A percentile compares a stretch with the other conserved stretches of the same genome.
Evolutionary conservation across 2,797 vertebrate genomes (phyloP).

Genomic region (Liasis olivaceus): DNA sequence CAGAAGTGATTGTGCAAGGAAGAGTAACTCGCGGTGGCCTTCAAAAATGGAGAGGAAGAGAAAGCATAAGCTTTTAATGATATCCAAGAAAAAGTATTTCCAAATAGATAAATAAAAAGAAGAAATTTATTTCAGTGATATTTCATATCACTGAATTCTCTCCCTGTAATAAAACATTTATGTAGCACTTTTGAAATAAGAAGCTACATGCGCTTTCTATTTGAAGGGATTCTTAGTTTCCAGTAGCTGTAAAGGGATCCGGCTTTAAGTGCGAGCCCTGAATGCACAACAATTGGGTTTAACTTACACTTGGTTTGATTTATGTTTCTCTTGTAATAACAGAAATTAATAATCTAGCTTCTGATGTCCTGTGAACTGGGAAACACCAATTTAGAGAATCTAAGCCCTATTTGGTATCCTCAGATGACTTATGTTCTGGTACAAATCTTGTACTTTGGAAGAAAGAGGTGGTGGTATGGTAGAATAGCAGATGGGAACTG

Average conservation of each 20-base stretch:
- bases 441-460: slow-evolving; percentile 36
- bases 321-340: slow-evolving; percentile 58
- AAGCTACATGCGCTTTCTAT: slow-evolving; percentile 60
- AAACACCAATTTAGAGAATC: slow-evolving; percentile 57
- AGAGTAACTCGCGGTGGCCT: slow-evolving; percentile 68
- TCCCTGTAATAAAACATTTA: slow-evolving; percentile 67
- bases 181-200: slow-evolving; percentile 68
- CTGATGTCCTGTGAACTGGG: slow-evolving; percentile 50
- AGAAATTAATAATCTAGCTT: slow-evolving; percentile 51
- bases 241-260: slow-evolving; percentile 41
- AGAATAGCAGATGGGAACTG: slow-evolving; percentile 30
- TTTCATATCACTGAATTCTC: slow-evolving; percentile 52
- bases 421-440: slow-evolving; percentile 21
- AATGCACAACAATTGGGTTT: slow-evolving; percentile 22
- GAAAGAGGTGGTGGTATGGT: slow-evolving; percentile 36
- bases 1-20: slow-evolving; percentile 70
- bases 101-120: slow-evolving; percentile 71
- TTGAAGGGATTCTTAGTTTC: slow-evolving; percentile 55
- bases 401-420: slow-evolving; percentile 58
- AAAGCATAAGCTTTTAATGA: slow-evolving; percentile 66
- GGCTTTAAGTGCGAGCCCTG: slow-evolving; percentile 31
- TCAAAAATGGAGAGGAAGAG: slow-evolving; percentile 72
- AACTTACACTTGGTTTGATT: background rate
- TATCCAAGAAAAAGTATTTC: slow-evolving; percentile 75
- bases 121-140: slow-evolving; percentile 61